A percentile compares a stretch with the other conserved stretches of the same genome.
Evolutionary conservation across 2,888 invertebrate species (phyloP).

Genomic region (Ochropleura leucogaster): DNA sequence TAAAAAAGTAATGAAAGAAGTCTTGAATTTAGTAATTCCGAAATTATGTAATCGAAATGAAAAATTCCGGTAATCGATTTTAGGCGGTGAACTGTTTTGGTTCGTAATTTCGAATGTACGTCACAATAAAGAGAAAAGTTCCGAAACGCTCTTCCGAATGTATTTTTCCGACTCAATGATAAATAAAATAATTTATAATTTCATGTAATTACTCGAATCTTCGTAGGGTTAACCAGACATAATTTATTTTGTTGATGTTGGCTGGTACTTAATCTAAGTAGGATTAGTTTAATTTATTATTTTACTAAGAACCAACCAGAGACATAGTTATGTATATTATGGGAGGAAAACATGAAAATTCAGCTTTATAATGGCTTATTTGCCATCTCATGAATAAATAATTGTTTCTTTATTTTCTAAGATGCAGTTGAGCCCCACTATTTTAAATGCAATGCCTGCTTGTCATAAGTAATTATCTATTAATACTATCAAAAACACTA

Average conservation of each 20-base stretch:
- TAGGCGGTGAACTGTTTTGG: background rate
- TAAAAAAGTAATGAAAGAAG: background rate
- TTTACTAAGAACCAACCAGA: slow-evolving; percentile 41
- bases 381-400: background rate
- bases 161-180: slow-evolving; percentile 19
- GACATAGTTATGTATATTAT: slow-evolving; percentile 18
- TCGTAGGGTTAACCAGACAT: slow-evolving; percentile 52
- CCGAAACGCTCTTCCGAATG: background rate
- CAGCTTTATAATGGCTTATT: background rate
- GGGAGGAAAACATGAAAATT: background rate
- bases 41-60: background rate
- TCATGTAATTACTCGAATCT: slow-evolving; percentile 55
- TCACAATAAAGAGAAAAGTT: background rate
- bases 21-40: background rate
- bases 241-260: slow-evolving; percentile 55
- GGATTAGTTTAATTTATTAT: slow-evolving; percentile 60
- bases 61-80: background rate
- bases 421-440: background rate
- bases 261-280: slow-evolving; percentile 71
- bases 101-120: background rate
- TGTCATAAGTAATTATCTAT: background rate
- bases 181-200: slow-evolving; percentile 38
- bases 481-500: background rate
- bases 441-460: background rate
- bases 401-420: background rate